These are phyloP conservation scores for Eretmochelys imbricata DNA, from an alignment of 2,113 vertebrate species.

Conservation along the genomic window DNA sequence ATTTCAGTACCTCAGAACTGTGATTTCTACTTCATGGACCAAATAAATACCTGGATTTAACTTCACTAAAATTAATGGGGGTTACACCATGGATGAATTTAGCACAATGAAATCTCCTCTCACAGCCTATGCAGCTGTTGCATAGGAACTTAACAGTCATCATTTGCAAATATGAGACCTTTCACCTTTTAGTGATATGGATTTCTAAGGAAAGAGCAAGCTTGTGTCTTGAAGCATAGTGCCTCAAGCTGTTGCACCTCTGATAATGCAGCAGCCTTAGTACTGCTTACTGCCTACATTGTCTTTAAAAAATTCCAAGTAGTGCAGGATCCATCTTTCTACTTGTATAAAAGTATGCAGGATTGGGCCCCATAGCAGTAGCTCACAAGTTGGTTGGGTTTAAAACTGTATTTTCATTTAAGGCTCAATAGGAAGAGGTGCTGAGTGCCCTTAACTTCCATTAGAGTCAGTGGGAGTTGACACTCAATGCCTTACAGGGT, in stretches of 20 bases:
- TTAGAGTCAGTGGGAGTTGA: background rate
- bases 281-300: slow-evolving; percentile 22
- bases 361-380: background rate
- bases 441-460: background rate
- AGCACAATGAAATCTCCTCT: slow-evolving; percentile 47
- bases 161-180: slow-evolving; percentile 67
- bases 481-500: background rate
- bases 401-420: background rate
- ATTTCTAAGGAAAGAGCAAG: slow-evolving; percentile 46
- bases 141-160: slow-evolving; percentile 52
- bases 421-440: background rate
- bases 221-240: slow-evolving; percentile 45
- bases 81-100: slow-evolving; percentile 54
- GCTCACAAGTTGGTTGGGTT: background rate
- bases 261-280: slow-evolving; percentile 7
- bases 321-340: background rate
- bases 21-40: slow-evolving; percentile 29
- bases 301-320: slow-evolving; percentile 4
- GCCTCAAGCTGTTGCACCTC: slow-evolving; percentile 59
- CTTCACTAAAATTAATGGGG: slow-evolving; percentile 52
- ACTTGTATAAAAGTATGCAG: slow-evolving; percentile 10
- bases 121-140: slow-evolving; percentile 65
- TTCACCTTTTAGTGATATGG: slow-evolving; percentile 51
- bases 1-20: slow-evolving; percentile 55
- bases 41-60: slow-evolving; percentile 55